Base-by-base conservation (phyloP, 2,797 vertebrate species). In the Champsocephalus esox region DNA sequence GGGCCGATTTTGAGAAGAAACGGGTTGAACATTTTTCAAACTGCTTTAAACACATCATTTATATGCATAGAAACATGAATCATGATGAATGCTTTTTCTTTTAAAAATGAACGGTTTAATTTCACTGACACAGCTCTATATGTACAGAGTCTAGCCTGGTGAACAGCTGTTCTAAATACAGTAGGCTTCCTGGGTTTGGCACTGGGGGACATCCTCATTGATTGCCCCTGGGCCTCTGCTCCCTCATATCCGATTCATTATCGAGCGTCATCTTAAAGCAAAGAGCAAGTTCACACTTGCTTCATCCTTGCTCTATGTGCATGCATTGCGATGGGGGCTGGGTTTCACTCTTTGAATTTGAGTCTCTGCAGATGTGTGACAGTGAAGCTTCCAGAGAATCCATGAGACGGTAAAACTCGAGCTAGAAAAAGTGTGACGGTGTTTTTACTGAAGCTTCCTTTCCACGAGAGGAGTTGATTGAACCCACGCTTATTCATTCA, bases 341-440 rank as follows among this genome's bases (percentile, higher is more conserved):
- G 28, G 28, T 28, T 5, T 38, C 34, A 57, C 52, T 57, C 38
- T 66, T 55, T 60, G 44, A 41, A 45, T 65, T 68, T 70, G 63
- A 68, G 50, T 57, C 58, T 55, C 56, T 43, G 38, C 48, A 67
- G 72, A 81, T 63, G 78, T 79, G 78, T 65, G 78, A 70, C 77
- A 57, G 45, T 60, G 28, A 28, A 28, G 28, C 5, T 28, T 28
- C 6, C 34, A 38, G 34, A 38, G 34, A 7, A 38, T 9, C 8
- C 34, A 38, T 2, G 34, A 38, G 34, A 38, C 8, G 34, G 34
- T 38, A 38, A 9, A 28, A 28, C 5, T 28, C 5, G 28, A 28
- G 28, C 28, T 28, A 51, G 63, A 49, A 34, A 56, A 43, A 66
- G 34, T 46, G 43, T n/a, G 6, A 65, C 79, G 61, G 24, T 64